A percentile compares a stretch with the other conserved stretches of the same genome.
These are phyloP conservation scores for Procavia capensis DNA, from an alignment of 2,113 vertebrate species.

Conservation along the genomic window DNA sequence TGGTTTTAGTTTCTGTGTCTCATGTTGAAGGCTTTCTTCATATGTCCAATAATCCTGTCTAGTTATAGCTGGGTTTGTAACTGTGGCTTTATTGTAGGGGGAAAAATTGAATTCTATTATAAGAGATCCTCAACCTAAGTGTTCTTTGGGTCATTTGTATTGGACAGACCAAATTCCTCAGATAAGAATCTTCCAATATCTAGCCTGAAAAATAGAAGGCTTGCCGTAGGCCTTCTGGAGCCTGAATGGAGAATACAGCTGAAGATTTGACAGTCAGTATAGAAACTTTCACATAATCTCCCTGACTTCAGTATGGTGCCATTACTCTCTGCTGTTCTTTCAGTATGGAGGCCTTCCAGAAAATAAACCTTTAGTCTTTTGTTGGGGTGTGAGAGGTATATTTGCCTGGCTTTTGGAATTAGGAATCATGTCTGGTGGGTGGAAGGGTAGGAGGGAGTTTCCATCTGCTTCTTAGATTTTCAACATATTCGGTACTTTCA, in stretches of 20 bases:
- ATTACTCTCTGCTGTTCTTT: background rate
- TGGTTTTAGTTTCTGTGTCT: background rate
- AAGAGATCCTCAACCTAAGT: background rate
- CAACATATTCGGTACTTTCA: background rate
- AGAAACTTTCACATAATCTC: background rate
- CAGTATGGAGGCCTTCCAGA: background rate
- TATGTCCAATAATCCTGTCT: background rate
- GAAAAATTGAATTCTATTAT: background rate
- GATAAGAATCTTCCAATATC: background rate
- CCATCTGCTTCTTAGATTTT: background rate
- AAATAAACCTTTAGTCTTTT: background rate
- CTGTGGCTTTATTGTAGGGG: background rate
- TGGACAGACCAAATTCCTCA: background rate
- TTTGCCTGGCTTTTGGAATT: background rate
- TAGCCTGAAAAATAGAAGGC: background rate
- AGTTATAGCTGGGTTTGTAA: background rate
- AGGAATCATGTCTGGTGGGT: background rate
- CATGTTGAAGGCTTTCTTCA: background rate
- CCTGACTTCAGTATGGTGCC: background rate
- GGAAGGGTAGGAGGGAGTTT: background rate
- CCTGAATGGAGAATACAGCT: background rate
- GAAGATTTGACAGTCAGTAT: background rate
- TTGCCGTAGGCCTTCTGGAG: background rate
- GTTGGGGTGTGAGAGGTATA: background rate
- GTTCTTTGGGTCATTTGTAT: conserved; percentile 9